A percentile compares a stretch with the other conserved stretches of the same genome.
These are phyloP conservation scores for Amphipoea oculea DNA, from an alignment of 2,888 invertebrate species.

Conservation along the genomic window DNA sequence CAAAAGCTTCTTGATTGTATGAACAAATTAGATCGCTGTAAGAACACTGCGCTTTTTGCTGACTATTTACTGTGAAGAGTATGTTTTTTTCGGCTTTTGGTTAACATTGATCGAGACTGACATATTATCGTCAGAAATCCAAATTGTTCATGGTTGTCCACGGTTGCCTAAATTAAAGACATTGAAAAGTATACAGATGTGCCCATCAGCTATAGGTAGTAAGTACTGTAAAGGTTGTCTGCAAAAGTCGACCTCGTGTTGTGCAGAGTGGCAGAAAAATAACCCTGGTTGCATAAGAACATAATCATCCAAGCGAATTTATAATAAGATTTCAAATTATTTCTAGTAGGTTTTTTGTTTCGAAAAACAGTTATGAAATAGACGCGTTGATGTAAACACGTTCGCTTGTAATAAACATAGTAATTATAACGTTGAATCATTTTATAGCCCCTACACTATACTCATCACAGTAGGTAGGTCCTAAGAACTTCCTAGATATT, in stretches of 20 bases:
- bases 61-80: not conserved
- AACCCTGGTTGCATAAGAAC: not conserved
- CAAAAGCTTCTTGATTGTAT: constrained; percentile 49
- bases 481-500: not conserved
- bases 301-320: not conserved
- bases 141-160: not conserved
- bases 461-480: not conserved
- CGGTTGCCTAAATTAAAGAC: not conserved
- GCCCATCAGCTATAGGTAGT: not conserved
- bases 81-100: not conserved
- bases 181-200: not conserved
- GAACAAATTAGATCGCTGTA: constrained; percentile 37
- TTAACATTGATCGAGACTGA: constrained; percentile 19
- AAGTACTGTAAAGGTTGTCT: not conserved
- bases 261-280: not conserved
- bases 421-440: constrained; percentile 1
- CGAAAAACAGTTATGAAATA: not conserved
- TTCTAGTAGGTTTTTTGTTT: not conserved
- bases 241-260: not conserved
- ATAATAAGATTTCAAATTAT: not conserved
- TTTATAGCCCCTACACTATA: not conserved
- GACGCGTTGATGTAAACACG: not conserved
- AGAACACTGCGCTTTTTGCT: constrained; percentile 31
- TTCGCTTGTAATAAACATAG: not conserved
- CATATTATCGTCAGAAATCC: constrained; percentile 4